Evolutionary conservation across 1,140 invertebrate genomes (phyloP).

Genomic region (Maconellicoccus hirsutus): DNA sequence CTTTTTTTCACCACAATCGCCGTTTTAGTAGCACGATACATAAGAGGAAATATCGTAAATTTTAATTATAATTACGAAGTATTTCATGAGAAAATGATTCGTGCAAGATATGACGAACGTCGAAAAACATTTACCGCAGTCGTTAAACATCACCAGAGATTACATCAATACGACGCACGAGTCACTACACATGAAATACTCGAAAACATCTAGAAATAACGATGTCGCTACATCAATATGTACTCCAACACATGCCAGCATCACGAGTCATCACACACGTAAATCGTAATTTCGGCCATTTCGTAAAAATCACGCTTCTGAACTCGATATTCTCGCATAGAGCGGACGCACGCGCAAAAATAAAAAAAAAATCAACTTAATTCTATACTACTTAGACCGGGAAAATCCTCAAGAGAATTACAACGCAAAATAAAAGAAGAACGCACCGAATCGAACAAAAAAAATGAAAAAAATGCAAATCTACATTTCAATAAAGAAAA

Average conservation of each 20-base stretch:
- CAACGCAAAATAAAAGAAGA: background rate
- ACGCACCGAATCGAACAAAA: background rate
- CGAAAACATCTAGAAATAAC: background rate
- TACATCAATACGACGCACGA: no score
- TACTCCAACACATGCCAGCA: no score
- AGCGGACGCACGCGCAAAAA: no score
- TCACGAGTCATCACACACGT: background rate
- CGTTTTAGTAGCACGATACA: background rate
- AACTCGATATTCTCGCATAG: background rate
- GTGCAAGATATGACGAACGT: no score
- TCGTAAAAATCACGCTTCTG: background rate
- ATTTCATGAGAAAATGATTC: background rate
- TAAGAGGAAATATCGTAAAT: background rate
- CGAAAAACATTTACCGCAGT: no score
- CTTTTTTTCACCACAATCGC: background rate
- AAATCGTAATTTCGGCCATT: background rate
- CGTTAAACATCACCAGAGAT: no score
- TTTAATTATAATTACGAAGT: background rate
- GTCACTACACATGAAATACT: background rate
- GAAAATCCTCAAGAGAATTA: slow-evolving; percentile 3
- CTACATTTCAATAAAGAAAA: background rate
- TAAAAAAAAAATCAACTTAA: background rate
- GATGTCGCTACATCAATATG: no score
- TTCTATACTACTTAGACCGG: background rate
- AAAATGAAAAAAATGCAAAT: background rate